Conservation (phyloP, 2,797 vertebrate genomes). For the Mormyrops boulengeri region DNA sequence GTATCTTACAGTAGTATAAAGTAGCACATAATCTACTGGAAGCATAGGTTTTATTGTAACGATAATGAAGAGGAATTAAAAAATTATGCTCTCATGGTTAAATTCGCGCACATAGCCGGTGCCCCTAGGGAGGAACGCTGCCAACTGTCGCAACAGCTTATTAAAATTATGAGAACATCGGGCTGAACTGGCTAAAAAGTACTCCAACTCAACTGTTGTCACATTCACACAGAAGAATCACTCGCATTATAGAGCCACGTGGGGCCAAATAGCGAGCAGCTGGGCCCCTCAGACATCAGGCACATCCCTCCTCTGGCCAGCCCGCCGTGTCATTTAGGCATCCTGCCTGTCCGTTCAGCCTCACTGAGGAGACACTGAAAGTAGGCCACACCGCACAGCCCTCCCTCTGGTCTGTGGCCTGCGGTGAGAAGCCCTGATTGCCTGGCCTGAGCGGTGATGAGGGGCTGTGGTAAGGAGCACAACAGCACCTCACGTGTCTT, state of each 20-base stretch:
- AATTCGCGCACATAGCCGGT: constrained; percentile 29
- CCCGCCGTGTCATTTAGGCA: not conserved
- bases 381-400: constrained; percentile 13
- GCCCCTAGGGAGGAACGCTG: constrained; percentile 28
- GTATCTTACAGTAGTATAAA: not conserved
- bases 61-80: not conserved
- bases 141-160: constrained; percentile 35
- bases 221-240: not conserved
- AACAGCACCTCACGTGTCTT: not conserved
- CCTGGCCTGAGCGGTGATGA: constrained; percentile 21
- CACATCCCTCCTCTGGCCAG: not conserved
- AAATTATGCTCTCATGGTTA: not conserved
- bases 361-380: not conserved
- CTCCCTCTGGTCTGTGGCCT: constrained; percentile 14
- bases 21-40: not conserved
- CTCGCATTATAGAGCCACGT: not conserved
- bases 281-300: not conserved
- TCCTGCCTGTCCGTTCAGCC: not conserved
- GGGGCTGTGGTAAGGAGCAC: not conserved
- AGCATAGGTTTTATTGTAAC: not conserved
- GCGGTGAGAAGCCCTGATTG: not conserved
- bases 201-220: not conserved
- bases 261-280: not conserved
- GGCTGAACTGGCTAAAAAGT: not conserved
- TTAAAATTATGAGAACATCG: constrained; percentile 10